Evolutionary conservation across 2,888 invertebrate species (phyloP).

Genomic region (Hylaea fasciaria): DNA sequence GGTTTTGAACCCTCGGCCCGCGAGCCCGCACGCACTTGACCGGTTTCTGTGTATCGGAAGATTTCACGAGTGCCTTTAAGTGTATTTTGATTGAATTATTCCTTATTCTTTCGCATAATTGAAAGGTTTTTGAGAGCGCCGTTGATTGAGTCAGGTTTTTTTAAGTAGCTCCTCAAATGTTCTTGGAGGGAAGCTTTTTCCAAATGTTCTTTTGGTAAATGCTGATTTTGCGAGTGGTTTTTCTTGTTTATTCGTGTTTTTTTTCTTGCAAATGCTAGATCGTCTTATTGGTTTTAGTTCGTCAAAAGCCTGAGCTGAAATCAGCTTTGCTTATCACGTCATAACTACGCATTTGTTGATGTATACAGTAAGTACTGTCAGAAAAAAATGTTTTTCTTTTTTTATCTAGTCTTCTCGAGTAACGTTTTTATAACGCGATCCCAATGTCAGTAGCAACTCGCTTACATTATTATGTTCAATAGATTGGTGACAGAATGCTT

Average conservation of each 20-base stretch:
- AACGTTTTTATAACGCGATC: too few relatives aligned
- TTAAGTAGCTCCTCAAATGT: conserved; percentile 26
- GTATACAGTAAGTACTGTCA: too few relatives aligned
- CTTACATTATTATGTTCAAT: too few relatives aligned
- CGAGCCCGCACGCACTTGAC: too few relatives aligned
- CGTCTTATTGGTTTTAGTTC: too few relatives aligned
- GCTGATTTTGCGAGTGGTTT: conserved; percentile 8
- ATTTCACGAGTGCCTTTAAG: conserved; percentile 36
- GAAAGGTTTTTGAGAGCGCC: conserved; percentile 41
- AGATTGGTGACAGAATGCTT: too few relatives aligned
- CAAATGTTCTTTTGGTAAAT: neutral
- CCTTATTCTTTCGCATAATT: conserved; percentile 39
- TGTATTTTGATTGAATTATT: conserved; percentile 44
- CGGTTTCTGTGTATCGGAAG: conserved; percentile 33
- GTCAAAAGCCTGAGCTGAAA: too few relatives aligned
- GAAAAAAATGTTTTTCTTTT: too few relatives aligned
- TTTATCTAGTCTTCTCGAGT: too few relatives aligned
- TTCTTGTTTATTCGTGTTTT: neutral
- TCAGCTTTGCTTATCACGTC: too few relatives aligned
- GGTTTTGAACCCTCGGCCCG: neutral
- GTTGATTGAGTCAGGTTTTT: conserved; percentile 37
- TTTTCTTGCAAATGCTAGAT: neutral
- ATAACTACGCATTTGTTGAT: too few relatives aligned
- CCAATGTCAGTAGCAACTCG: too few relatives aligned
- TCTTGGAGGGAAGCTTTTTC: conserved; percentile 11